Conservation (phyloP, 2,113 vertebrate genomes). For the Rhinolophus ferrumequinum region DNA sequence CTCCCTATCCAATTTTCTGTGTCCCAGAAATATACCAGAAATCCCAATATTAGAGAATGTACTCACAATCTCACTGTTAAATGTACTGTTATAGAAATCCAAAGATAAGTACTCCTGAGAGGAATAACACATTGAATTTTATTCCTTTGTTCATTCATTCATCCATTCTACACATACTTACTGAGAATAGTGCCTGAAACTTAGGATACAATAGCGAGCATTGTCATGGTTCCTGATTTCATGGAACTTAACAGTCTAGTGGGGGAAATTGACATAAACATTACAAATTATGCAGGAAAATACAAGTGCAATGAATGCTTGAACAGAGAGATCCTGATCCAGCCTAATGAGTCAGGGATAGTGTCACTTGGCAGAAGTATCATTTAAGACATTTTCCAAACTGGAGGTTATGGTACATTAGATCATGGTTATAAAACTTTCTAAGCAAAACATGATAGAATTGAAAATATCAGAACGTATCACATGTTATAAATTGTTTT, state of each 20-base stretch:
- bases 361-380: not conserved
- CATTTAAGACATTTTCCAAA: slow-evolving; percentile 19
- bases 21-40: not conserved
- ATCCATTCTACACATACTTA: not conserved
- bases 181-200: not conserved
- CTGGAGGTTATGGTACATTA: not conserved
- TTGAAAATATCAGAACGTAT: not conserved
- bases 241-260: not conserved
- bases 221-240: not conserved
- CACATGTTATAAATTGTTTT: not conserved
- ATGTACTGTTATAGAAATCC: not conserved
- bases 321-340: not conserved
- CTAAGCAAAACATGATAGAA: not conserved
- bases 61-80: not conserved
- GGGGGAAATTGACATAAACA: not conserved
- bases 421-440: not conserved
- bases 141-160: slow-evolving; percentile 6
- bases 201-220: not conserved
- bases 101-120: not conserved
- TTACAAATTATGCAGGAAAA: not conserved
- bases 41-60: not conserved
- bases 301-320: not conserved
- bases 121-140: not conserved
- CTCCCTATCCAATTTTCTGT: not conserved
- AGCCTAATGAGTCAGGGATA: not conserved